Evolutionary conservation across 2,888 invertebrate species (phyloP), one percentile per base, ranked within the genome.

Genomic region (Chymomyza amoena): DNA sequence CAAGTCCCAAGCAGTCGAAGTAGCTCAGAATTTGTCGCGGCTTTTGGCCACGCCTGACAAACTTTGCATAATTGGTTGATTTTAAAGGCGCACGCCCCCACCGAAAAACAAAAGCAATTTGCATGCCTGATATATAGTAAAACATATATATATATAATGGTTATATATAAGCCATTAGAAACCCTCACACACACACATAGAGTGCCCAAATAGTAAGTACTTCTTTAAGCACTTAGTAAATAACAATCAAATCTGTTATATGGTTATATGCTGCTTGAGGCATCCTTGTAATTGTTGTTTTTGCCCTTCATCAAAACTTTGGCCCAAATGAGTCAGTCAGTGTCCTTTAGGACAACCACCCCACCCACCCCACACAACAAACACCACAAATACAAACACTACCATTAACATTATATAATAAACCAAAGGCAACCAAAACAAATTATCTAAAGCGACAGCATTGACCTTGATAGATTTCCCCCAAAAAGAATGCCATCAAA

Each of bases 31-130:
- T 13, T 45, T 45, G 39, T 45, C 39, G 39, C 39, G 39, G 69
- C 50, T 57, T 70, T 62, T 76, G 78, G 78, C 77, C 75, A 78
- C 71, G 84, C 81, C 75, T 77, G 67, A 76, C 81, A 81, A 84
- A 84, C 81, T 84, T 84, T 80, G 77, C 84, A 84, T 80, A 80
- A 80, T 84, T 84, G 79, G 75, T 68, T 10, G 10, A 45, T 45
- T 45, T 45, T 45, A 45, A 45, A 13, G 39, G 39, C 39, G 39
- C 39, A 45, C 70, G 76, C 71, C 70, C 69, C 71, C 28, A 28
- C 28, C 6, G 32, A 3, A 66, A 73, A 79, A 76, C 74, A 71
- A 78, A 76, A 79, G 78, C 77, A 77, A 77, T 78, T 79, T 79
- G 76, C 80, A 76, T 76, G 72, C 76, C 79, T 78, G 77, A 69